phyloP scores from a whole-genome alignment of 2,113 vertebrate genomes.

The Tretioscincus oriximinensis region DNA sequence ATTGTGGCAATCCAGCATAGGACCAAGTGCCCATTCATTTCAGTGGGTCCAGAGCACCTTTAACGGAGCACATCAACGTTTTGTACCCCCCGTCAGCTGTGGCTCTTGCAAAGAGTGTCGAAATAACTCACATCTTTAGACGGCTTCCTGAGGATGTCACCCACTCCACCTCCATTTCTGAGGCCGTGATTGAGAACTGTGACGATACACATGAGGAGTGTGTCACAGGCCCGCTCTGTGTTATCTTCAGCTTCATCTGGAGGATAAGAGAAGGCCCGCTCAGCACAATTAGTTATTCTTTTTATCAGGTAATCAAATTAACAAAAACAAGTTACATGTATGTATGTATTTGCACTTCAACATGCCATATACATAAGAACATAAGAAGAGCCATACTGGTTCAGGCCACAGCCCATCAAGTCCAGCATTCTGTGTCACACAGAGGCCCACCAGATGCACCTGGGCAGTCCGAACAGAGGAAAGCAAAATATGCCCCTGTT shows the following conservation, averaged over 20 bases:
- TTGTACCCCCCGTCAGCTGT: neutral
- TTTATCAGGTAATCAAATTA: too few species aligned
- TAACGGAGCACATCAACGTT: neutral
- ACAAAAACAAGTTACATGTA: too few species aligned
- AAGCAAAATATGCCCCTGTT: too few species aligned
- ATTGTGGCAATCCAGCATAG: accelerated
- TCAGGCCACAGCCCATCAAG: too few species aligned
- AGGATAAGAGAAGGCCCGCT: neutral
- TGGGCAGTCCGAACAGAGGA: too few species aligned
- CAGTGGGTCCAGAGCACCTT: neutral
- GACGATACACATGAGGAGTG: constrained; percentile 82
- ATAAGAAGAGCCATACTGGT: too few species aligned
- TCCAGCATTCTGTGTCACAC: too few species aligned
- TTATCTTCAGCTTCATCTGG: constrained; percentile 65
- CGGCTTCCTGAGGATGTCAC: constrained; percentile 81
- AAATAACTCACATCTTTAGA: constrained; percentile 78
- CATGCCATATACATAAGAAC: too few species aligned
- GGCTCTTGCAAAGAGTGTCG: neutral
- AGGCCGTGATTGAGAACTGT: constrained; percentile 83
- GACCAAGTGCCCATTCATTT: neutral
- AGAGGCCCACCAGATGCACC: too few species aligned
- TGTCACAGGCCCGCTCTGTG: constrained; percentile 80
- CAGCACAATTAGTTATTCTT: neutral
- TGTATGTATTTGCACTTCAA: too few species aligned
- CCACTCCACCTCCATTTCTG: constrained; percentile 80